Conservation (phyloP, 2,797 vertebrate genomes). For the Alca torda region DNA sequence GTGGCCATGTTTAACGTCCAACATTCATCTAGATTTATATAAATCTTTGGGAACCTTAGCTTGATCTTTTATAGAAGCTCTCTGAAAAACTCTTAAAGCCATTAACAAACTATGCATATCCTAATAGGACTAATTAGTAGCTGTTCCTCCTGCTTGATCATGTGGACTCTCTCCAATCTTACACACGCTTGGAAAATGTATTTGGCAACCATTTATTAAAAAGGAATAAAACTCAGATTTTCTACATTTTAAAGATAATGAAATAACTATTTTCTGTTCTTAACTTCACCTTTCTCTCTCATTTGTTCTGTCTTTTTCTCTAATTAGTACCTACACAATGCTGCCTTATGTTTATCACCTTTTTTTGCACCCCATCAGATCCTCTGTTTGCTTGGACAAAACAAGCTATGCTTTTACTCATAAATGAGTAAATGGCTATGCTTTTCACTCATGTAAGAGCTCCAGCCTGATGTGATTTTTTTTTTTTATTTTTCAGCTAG, state of each 20-base stretch:
- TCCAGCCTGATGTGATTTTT: neutral
- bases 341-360: neutral
- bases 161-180: neutral
- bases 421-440: too few species aligned
- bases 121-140: neutral
- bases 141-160: neutral
- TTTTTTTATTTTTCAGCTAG: neutral
- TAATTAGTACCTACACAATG: neutral
- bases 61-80: neutral
- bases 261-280: neutral
- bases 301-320: neutral
- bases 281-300: neutral
- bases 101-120: neutral
- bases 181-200: neutral
- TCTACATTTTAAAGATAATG: neutral
- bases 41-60: neutral
- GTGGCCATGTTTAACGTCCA: neutral
- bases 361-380: neutral
- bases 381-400: neutral
- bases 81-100: neutral
- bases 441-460: neutral
- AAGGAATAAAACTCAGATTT: neutral
- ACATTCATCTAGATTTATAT: neutral
- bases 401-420: neutral
- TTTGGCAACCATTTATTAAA: neutral